Evolutionary conservation across 2,797 vertebrate genomes (phyloP), one percentile per base, ranked within the genome.

Genomic region (Setipinna tenuifilis): DNA sequence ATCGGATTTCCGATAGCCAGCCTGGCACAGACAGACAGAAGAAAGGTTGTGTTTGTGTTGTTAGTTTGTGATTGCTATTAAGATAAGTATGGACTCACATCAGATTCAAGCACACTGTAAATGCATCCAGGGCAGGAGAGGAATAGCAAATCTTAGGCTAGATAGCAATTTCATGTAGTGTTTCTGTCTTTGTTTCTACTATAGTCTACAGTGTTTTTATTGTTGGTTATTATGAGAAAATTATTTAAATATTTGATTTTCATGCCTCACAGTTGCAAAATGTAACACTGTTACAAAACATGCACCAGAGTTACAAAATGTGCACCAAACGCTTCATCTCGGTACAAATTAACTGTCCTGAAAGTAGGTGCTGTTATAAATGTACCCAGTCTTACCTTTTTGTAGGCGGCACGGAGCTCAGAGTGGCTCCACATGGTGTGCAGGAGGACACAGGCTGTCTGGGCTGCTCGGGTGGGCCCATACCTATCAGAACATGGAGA

Each of bases 351-450:
- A 41, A 41, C 35, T 54, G 9, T 9, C 2, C 7, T 54, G 14
- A 10, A 54, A 54, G 50, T 54, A 54, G 50, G 50, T 9, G 50
- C 2, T 41, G 35, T 41, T 2, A 41, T 41, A 2, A 82, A 10
- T 21, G 35, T 83, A 75, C 10, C 44, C 41, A 68, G 61, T 84
- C 95, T 92, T 93, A 99, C 98, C 96, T 95, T 97, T 92, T 94
- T 97, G 88, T 96, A 97, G 87, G 90, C 89, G 0, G 61, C 91
- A 3, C 97, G 98, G 25, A 98, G 96, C 23, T 97, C 96, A 0
- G 88, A 92, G 87, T 98, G 93, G 0, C 88, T 92, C 98, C 98
- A 99, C 91, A 99, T 90, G 16, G 92, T 93, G 83, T 97, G 96
- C 61, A 98, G 94, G 41, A 99, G 93, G n/a, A 95, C 31, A 2